Conservation (phyloP, 2,888 invertebrate genomes). For the Linyphia triangularis region DNA sequence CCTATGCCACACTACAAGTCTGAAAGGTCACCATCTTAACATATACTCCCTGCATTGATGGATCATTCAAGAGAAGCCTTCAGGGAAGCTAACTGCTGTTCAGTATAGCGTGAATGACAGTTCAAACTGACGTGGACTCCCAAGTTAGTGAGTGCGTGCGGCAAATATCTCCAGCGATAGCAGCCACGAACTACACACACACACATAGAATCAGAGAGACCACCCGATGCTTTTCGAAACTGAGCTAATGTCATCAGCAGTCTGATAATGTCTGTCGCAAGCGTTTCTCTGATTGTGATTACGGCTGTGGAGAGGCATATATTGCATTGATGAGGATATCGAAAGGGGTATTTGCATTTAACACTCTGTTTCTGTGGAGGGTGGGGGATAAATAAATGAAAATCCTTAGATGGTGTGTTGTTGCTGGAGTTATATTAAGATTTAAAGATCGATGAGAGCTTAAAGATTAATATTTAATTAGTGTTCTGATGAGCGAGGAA, state of each 20-base stretch:
- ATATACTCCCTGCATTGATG: constrained; percentile 17
- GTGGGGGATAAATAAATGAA: neutral
- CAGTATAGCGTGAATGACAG: constrained; percentile 47
- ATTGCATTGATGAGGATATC: neutral
- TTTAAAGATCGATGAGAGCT: too few species aligned
- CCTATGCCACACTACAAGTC: too few species aligned
- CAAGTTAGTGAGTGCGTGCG: neutral
- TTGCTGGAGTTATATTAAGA: too few species aligned
- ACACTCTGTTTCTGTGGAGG: neutral
- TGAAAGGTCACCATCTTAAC: too few species aligned
- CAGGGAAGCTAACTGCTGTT: neutral
- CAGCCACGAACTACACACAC: constrained; percentile 17
- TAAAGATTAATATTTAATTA: too few species aligned
- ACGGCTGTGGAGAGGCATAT: neutral
- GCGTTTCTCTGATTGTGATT: constrained; percentile 31
- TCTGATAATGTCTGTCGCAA: constrained; percentile 25
- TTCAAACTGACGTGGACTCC: constrained; percentile 39
- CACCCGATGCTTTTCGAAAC: constrained; percentile 36
- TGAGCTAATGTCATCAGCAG: constrained; percentile 31
- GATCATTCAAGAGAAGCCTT: constrained; percentile 19
- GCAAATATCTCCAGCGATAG: constrained; percentile 22
- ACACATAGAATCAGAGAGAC: neutral
- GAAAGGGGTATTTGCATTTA: neutral
- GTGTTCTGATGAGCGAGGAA: too few species aligned
- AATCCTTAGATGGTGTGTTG: neutral